These are phyloP conservation scores for Spizaetus ornatus DNA, from an alignment of 2,113 vertebrate genomes.

Conservation along the genomic window DNA sequence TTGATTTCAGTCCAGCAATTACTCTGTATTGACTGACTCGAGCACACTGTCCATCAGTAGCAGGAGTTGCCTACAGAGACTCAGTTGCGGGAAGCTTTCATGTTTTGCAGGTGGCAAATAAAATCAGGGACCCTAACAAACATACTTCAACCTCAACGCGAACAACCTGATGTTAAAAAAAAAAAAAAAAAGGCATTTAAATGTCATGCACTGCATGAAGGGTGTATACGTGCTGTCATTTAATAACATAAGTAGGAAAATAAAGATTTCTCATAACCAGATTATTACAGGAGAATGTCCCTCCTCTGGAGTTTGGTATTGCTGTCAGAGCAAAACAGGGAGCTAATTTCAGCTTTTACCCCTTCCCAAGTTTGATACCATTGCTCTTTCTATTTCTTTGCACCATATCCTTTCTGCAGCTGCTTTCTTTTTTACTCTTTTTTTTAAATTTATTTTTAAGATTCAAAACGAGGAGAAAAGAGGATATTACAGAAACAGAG, in stretches of 20 bases:
- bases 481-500: background rate
- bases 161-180: background rate
- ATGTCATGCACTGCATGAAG: background rate
- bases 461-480: background rate
- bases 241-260: background rate
- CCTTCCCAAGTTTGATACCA: background rate
- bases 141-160: background rate
- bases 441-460: background rate
- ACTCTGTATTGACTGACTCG: background rate
- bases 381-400: background rate
- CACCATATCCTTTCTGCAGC: background rate
- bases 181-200: background rate
- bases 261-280: background rate
- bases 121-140: background rate
- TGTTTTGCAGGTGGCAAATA: background rate
- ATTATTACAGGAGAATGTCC: background rate
- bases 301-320: background rate
- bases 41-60: accelerated
- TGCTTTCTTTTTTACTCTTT: background rate
- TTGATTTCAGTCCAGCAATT: constrained; percentile 9
- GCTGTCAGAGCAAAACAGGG: background rate
- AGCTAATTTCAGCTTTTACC: background rate
- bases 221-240: background rate
- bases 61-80: background rate
- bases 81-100: background rate